Evolutionary conservation across 2,888 invertebrate species (phyloP).

Genomic region (Caenorhabditis japonica): DNA sequence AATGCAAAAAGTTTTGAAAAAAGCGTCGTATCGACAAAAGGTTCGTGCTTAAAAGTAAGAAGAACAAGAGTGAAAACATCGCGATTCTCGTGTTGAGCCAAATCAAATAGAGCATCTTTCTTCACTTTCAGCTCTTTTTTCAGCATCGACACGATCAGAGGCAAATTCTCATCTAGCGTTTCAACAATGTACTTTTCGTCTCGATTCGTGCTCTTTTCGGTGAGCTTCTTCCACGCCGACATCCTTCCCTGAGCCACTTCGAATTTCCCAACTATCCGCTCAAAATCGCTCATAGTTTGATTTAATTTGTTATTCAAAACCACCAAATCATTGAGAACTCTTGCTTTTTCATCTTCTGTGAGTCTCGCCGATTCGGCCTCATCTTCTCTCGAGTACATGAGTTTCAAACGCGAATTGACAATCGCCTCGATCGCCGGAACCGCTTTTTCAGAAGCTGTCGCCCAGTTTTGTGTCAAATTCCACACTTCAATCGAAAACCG

Average conservation of each 20-base stretch:
- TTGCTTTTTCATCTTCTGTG: constrained; percentile 25
- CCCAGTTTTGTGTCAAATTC: constrained; percentile 67
- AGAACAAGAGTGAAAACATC: constrained; percentile 54
- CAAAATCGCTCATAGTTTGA: constrained; percentile 51
- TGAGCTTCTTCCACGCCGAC: constrained; percentile 56
- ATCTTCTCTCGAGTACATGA: constrained; percentile 47
- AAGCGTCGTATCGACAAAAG: constrained; percentile 58
- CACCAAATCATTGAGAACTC: constrained; percentile 42
- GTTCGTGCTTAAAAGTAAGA: constrained; percentile 58
- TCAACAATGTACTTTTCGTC: constrained; percentile 49
- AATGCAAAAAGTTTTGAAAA: constrained; percentile 58
- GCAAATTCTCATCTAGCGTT: constrained; percentile 45
- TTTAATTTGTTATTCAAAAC: constrained; percentile 37
- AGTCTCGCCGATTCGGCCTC: constrained; percentile 14
- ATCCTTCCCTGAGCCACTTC: constrained; percentile 50
- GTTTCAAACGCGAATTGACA: constrained; percentile 53
- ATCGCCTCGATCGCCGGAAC: constrained; percentile 43
- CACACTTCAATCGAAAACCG: constrained; percentile 66
- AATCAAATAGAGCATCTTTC: constrained; percentile 46
- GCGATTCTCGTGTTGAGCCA: constrained; percentile 50
- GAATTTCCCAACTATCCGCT: constrained; percentile 57
- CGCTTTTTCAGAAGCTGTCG: constrained; percentile 37
- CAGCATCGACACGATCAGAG: constrained; percentile 54
- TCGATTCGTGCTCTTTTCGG: constrained; percentile 28
- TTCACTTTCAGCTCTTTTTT: constrained; percentile 46